Percentiles rank a stretch among this genome's conserved stretches.
These are phyloP conservation scores for Sebastes steindachneri DNA, from an alignment of 2,797 vertebrate genomes.

Conservation along the genomic window DNA sequence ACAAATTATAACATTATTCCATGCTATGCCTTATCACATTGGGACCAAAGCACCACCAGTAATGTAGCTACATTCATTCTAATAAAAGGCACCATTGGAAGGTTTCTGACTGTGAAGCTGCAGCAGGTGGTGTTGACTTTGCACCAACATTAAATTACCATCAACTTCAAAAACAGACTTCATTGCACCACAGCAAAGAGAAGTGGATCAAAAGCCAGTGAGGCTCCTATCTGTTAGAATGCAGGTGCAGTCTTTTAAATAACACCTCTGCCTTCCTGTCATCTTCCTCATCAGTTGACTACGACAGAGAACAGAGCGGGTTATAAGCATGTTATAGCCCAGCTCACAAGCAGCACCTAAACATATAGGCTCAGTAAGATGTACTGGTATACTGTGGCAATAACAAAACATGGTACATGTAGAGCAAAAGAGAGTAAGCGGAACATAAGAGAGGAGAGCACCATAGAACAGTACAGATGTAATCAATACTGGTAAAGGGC, in stretches of 20 bases:
- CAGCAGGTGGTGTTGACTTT: neutral
- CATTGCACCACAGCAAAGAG: neutral
- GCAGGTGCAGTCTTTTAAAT: neutral
- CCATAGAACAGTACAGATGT: neutral
- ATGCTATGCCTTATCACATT: neutral
- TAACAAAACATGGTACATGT: neutral
- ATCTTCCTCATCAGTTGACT: neutral
- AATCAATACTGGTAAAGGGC: neutral
- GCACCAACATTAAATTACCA: neutral
- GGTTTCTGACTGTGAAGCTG: neutral
- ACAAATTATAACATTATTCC: neutral
- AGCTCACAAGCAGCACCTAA: neutral
- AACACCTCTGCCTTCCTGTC: neutral
- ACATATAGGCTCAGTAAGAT: neutral
- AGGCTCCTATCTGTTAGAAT: neutral
- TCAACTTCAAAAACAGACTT: conserved; percentile 2
- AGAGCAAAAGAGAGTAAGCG: neutral
- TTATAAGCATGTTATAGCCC: neutral
- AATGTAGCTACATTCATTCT: neutral
- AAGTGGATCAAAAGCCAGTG: neutral
- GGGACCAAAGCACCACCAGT: neutral
- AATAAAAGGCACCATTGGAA: neutral
- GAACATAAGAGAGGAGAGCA: neutral
- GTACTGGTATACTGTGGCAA: neutral
- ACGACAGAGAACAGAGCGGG: neutral